These are phyloP conservation scores for Urophycis tenuis DNA, from an alignment of 2,797 vertebrate genomes.

Conservation along the genomic window DNA sequence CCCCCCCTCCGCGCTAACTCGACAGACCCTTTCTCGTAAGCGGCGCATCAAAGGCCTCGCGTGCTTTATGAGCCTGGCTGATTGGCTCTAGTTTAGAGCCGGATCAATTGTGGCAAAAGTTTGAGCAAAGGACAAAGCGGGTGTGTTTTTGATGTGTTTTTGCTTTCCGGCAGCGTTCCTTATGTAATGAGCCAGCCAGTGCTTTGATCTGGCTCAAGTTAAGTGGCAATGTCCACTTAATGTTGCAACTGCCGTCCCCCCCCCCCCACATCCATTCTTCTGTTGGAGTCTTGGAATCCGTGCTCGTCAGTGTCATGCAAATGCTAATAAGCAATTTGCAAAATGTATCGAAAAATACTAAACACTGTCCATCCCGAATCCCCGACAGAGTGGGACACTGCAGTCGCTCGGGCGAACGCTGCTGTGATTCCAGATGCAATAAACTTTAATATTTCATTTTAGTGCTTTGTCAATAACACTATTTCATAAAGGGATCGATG, in stretches of 20 bases:
- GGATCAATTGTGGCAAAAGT: neutral
- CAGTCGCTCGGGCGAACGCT: slow-evolving; percentile 10
- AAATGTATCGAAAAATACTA: neutral
- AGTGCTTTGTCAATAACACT: slow-evolving; percentile 69
- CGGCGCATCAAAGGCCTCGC: neutral
- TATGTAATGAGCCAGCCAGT: neutral
- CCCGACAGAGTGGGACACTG: slow-evolving; percentile 16
- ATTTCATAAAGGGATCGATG: slow-evolving; percentile 66
- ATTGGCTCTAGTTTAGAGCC: neutral
- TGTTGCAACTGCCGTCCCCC: neutral
- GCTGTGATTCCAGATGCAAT: slow-evolving; percentile 35
- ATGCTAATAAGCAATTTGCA: neutral
- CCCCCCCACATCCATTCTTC: too few species aligned
- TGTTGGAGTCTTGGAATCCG: neutral
- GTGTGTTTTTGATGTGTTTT: neutral
- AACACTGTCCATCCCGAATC: neutral
- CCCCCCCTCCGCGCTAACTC: neutral
- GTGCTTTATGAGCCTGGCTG: neutral
- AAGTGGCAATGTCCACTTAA: too few species aligned
- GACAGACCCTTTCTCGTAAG: neutral
- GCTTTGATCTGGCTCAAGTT: neutral
- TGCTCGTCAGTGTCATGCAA: neutral
- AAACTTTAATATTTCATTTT: slow-evolving; percentile 60
- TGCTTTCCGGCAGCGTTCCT: neutral
- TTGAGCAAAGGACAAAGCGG: neutral